phyloP scores from a whole-genome alignment of 1,140 invertebrate species.

The Pachyrhynchus sulphureomaculatus region DNA sequence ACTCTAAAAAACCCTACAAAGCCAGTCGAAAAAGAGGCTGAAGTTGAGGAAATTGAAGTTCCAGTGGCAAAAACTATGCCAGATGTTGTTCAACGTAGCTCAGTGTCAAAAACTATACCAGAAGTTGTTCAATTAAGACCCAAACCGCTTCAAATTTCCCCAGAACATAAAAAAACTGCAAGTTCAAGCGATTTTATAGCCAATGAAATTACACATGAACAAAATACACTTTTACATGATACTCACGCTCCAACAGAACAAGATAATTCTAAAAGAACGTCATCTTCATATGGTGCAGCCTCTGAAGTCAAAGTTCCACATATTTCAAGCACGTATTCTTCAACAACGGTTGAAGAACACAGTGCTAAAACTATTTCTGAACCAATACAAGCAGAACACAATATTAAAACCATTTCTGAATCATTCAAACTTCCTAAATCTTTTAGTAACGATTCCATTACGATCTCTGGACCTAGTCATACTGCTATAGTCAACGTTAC shows the following conservation, averaged over 20 bases:
- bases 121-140: not conserved
- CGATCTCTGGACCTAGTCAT: constrained; percentile 49
- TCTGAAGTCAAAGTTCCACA: not conserved
- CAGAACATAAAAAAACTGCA: not conserved
- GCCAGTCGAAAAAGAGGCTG: not conserved
- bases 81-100: too few species aligned
- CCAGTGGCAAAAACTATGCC: not conserved
- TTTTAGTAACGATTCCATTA: constrained; percentile 35
- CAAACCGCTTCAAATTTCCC: not conserved
- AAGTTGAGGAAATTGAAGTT: constrained; percentile 20
- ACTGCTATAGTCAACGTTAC: constrained; percentile 46
- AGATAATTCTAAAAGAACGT: not conserved
- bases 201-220: not conserved
- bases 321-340: not conserved
- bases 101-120: not conserved
- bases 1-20: constrained; percentile 8
- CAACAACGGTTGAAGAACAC: constrained; percentile 8
- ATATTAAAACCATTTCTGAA: not conserved
- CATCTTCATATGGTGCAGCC: not conserved
- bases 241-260: not conserved
- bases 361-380: not conserved
- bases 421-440: not conserved
- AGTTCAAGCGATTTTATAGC: not conserved
- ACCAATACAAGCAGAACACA: not conserved
- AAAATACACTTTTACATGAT: not conserved